Conservation (phyloP, 2,888 invertebrate species). For the Drosophila aldrichi region DNA sequence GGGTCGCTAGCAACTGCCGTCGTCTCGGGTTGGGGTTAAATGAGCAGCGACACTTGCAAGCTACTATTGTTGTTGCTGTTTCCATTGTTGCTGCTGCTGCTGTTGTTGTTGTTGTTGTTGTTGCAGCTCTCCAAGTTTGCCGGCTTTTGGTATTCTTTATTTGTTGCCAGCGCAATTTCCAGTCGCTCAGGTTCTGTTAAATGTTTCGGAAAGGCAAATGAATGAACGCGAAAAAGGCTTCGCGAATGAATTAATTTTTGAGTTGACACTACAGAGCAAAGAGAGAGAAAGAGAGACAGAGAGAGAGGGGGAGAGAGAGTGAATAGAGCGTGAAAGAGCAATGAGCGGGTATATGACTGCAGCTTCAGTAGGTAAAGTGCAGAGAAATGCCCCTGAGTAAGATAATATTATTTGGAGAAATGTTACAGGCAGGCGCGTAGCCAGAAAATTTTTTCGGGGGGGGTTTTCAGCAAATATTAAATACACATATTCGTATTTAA, state of each 20-base stretch:
- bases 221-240: constrained; percentile 57
- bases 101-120: constrained; percentile 48
- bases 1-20: constrained; percentile 41
- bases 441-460: no score
- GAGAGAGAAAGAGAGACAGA: neutral
- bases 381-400: neutral
- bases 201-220: constrained; percentile 73
- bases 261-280: constrained; percentile 37
- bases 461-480: no score
- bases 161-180: constrained; percentile 57
- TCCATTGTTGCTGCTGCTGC: constrained; percentile 41
- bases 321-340: neutral
- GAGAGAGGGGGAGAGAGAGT: neutral
- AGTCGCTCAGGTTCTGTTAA: constrained; percentile 68
- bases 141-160: constrained; percentile 53
- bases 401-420: neutral
- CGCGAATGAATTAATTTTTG: constrained; percentile 59
- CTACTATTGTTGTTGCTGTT: constrained; percentile 47
- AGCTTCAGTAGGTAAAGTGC: neutral
- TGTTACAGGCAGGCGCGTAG: no score
- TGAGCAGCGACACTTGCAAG: constrained; percentile 73
- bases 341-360: constrained; percentile 5
- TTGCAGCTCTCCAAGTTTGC: constrained; percentile 41
- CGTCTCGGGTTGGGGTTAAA: constrained; percentile 67
- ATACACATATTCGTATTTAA: no score